These are phyloP conservation scores for Corythaeola cristata DNA, from an alignment of 2,113 vertebrate species.

Conservation along the genomic window DNA sequence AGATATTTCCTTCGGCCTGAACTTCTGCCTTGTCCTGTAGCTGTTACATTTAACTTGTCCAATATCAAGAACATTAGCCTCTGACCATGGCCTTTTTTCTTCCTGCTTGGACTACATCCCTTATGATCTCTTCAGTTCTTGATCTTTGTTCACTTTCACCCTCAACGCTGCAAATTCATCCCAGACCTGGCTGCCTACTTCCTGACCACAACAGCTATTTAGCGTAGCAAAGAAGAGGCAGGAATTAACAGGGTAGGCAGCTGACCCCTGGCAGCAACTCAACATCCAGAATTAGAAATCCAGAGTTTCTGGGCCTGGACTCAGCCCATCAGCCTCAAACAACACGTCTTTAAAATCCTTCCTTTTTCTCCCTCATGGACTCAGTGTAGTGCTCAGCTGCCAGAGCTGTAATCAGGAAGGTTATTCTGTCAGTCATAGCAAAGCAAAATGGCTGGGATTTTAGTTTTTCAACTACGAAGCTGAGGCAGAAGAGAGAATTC, in stretches of 20 bases:
- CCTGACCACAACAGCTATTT: background rate
- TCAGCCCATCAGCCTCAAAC: background rate
- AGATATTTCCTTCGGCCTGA: background rate
- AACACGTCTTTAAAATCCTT: background rate
- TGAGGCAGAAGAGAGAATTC: slow-evolving; percentile 4
- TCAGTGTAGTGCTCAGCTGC: background rate
- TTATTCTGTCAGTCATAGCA: background rate
- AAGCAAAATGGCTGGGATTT: background rate
- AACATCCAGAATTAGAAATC: background rate
- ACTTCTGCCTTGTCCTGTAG: background rate
- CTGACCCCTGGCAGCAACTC: background rate
- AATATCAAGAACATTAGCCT: background rate
- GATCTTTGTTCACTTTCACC: background rate
- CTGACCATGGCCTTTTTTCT: background rate
- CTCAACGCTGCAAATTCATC: background rate
- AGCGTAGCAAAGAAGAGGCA: background rate
- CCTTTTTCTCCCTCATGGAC: background rate
- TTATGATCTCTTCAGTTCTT: background rate
- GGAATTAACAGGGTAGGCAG: background rate
- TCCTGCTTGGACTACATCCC: background rate
- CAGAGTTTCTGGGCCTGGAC: background rate
- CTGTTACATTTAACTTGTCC: background rate
- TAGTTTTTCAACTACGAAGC: background rate
- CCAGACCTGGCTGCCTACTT: background rate
- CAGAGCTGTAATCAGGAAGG: background rate